Percentiles rank a stretch among this genome's conserved stretches.
Conservation (phyloP, 2,888 invertebrate genomes). For the Carcina quercana region DNA sequence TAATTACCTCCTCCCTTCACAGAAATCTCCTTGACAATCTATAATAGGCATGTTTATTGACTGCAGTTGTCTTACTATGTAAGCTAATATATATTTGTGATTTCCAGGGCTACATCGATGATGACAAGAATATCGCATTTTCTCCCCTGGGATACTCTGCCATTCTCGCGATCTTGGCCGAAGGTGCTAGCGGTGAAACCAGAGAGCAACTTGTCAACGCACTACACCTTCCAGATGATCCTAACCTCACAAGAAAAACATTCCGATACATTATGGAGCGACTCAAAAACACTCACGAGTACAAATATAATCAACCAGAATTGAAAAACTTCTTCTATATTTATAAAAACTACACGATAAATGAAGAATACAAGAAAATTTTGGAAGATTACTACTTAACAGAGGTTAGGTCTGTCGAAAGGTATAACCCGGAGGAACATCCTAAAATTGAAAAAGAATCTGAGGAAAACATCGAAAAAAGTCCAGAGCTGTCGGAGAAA, state of each 20-base stretch:
- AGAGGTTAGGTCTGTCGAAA: conserved; percentile 75
- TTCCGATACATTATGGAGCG: conserved; percentile 66
- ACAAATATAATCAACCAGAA: conserved; percentile 71
- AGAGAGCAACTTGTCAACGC: conserved; percentile 72
- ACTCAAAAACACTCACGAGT: conserved; percentile 62
- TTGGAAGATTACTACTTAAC: conserved; percentile 76
- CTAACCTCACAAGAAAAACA: conserved; percentile 52
- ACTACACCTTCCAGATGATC: conserved; percentile 71
- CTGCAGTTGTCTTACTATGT: too few relatives aligned
- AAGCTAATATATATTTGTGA: too few relatives aligned
- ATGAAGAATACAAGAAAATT: conserved; percentile 74
- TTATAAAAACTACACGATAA: conserved; percentile 77
- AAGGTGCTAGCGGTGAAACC: conserved; percentile 76
- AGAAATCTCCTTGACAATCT: too few relatives aligned
- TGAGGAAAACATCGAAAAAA: conserved; percentile 38
- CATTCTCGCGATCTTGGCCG: conserved; percentile 76
- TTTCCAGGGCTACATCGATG: conserved; percentile 68
- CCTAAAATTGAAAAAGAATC: conserved; percentile 28
- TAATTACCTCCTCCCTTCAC: too few relatives aligned
- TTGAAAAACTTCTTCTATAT: conserved; percentile 80
- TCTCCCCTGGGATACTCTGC: conserved; percentile 78
- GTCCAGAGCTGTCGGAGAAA: conserved; percentile 43
- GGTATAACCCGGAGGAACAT: conserved; percentile 42
- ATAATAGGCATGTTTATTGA: too few relatives aligned
- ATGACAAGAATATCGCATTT: conserved; percentile 74